Evolutionary conservation across 2,888 invertebrate species (phyloP).

Genomic region (Hetaerina titia): DNA sequence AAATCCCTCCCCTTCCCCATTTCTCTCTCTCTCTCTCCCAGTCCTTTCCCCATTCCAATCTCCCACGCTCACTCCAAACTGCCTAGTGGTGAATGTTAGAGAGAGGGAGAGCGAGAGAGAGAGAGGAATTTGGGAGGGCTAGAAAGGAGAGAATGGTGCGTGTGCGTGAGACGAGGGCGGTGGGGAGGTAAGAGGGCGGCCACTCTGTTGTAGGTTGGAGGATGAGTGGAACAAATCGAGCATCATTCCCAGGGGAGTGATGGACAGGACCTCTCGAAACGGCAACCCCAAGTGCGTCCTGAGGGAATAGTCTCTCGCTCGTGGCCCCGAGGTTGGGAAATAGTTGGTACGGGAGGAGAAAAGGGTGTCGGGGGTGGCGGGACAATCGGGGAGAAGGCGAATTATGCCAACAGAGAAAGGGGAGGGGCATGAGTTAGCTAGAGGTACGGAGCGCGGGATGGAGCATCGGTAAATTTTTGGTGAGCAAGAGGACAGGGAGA

Average conservation of each 20-base stretch:
- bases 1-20: not conserved
- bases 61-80: not conserved
- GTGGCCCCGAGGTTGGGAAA: not conserved
- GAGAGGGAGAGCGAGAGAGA: too few relatives aligned
- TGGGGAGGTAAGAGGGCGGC: not conserved
- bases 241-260: constrained; percentile 47
- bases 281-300: constrained; percentile 32
- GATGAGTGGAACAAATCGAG: constrained; percentile 45
- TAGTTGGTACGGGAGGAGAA: not conserved
- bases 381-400: not conserved
- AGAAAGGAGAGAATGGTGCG: constrained; percentile 17
- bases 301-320: constrained; percentile 39
- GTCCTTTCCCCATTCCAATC: not conserved
- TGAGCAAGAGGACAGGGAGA: too few relatives aligned
- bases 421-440: not conserved
- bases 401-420: not conserved
- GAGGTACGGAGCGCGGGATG: not conserved
- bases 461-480: too few relatives aligned
- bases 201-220: not conserved
- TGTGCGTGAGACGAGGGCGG: not conserved
- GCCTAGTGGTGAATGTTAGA: not conserved
- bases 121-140: too few relatives aligned
- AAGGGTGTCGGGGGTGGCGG: not conserved
- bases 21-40: not conserved
- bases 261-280: constrained; percentile 48